Conservation (phyloP, 2,797 vertebrate genomes). For the Falco peregrinus region DNA sequence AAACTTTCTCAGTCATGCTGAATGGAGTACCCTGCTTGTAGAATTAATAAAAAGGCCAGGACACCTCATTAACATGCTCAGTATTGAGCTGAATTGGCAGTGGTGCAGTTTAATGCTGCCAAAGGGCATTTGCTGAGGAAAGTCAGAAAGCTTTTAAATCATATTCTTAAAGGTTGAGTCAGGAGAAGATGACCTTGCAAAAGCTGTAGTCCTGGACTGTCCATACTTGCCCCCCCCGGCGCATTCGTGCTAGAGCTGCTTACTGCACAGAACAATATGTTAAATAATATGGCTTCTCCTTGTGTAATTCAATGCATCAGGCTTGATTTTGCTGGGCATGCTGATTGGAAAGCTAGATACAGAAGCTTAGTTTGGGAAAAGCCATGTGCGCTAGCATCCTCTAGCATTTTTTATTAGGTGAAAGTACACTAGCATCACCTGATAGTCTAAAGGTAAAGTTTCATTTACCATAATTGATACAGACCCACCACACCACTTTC, state of each 20-base stretch:
- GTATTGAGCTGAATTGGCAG: slow-evolving; percentile 40
- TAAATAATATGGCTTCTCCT: not conserved
- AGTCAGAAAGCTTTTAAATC: slow-evolving; percentile 44
- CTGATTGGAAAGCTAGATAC: not conserved
- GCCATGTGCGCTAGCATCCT: fast-evolving
- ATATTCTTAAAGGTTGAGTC: slow-evolving; percentile 24
- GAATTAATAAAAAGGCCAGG: slow-evolving; percentile 62
- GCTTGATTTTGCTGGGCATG: not conserved
- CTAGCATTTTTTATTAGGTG: not conserved
- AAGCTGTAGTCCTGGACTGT: not conserved
- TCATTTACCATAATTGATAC: not conserved
- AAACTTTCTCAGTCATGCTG: slow-evolving; percentile 39
- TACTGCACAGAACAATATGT: not conserved
- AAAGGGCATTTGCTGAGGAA: slow-evolving; percentile 20
- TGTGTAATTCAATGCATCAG: not conserved
- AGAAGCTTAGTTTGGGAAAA: not conserved
- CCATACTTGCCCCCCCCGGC: not conserved
- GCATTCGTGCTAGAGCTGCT: not conserved
- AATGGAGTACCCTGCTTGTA: slow-evolving; percentile 45
- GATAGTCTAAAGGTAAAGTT: not conserved
- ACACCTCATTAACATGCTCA: slow-evolving; percentile 48
- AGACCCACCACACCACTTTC: not conserved
- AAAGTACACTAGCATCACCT: not conserved
- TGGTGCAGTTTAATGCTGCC: not conserved
- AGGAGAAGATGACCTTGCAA: slow-evolving; percentile 36